These are phyloP conservation scores for Anticlea derivata DNA, from an alignment of 2,888 invertebrate genomes.

Conservation along the genomic window DNA sequence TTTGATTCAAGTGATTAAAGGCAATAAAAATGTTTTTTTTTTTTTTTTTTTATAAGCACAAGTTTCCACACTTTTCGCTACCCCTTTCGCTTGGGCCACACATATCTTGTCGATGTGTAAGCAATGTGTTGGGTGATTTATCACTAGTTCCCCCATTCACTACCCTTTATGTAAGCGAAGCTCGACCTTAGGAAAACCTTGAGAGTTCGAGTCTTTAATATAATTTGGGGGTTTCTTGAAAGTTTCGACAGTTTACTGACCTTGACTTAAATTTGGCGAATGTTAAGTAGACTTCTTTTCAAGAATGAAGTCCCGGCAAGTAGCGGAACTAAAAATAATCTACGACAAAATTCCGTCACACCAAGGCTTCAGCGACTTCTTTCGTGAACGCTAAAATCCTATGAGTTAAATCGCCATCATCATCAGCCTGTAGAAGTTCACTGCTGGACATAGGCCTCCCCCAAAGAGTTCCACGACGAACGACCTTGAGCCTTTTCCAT, in stretches of 20 bases:
- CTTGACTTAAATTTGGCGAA: slow-evolving; percentile 27
- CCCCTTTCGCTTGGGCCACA: slow-evolving; percentile 29
- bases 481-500: too few species aligned
- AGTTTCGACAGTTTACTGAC: slow-evolving; percentile 1
- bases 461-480: too few species aligned
- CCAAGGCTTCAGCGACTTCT: too few species aligned
- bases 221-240: slow-evolving; percentile 1
- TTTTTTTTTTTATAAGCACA: neutral
- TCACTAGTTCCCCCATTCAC: slow-evolving; percentile 54
- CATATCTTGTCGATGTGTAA: slow-evolving; percentile 44
- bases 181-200: slow-evolving; percentile 10
- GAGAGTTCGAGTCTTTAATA: neutral
- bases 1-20: too few species aligned
- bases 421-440: too few species aligned
- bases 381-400: too few species aligned
- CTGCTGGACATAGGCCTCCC: too few species aligned
- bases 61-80: slow-evolving; percentile 6
- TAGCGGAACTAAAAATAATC: too few species aligned
- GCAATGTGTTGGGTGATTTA: slow-evolving; percentile 62
- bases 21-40: neutral
- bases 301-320: too few species aligned
- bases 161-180: slow-evolving; percentile 39
- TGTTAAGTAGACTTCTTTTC: too few species aligned
- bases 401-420: too few species aligned
- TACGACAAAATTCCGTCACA: too few species aligned